Percentiles rank a stretch among this genome's conserved stretches.
Conservation (phyloP, 2,113 vertebrate genomes). For the Anthoscopus minutus region DNA sequence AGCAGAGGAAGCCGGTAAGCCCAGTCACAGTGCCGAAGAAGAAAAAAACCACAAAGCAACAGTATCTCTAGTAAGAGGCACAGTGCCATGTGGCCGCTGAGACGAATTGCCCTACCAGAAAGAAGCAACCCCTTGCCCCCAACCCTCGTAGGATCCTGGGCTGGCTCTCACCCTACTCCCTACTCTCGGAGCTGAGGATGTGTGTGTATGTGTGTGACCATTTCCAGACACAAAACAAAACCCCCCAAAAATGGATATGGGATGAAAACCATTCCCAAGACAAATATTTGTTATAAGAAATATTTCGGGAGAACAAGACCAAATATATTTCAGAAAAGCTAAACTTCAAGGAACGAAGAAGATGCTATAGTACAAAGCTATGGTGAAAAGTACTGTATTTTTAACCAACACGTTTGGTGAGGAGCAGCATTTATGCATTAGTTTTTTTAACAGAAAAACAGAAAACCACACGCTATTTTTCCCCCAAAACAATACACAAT, state of each 20-base stretch:
- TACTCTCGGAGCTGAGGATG: not conserved
- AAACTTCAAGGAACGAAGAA: constrained; percentile 65
- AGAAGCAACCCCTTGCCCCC: not conserved
- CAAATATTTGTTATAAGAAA: constrained; percentile 4
- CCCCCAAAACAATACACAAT: constrained; percentile 65
- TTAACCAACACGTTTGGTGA: constrained; percentile 67
- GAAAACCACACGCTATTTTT: constrained; percentile 30
- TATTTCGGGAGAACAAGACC: constrained; percentile 6
- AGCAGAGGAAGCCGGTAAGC: not conserved
- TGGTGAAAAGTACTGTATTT: constrained; percentile 72
- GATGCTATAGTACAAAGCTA: constrained; percentile 64
- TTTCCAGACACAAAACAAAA: not conserved
- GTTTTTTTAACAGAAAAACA: constrained; percentile 60
- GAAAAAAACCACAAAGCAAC: not conserved
- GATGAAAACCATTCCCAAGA: not conserved
- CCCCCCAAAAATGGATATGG: not conserved
- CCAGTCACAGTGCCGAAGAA: not conserved
- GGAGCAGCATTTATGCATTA: constrained; percentile 63
- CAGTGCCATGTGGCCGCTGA: not conserved
- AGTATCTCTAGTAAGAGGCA: not conserved
- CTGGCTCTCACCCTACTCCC: not conserved
- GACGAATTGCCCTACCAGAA: not conserved
- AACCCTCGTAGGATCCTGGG: not conserved
- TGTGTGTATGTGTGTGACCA: too few relatives aligned
- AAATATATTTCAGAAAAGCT: constrained; percentile 58